Evolutionary conservation across 1,140 invertebrate species (phyloP).

Genomic region (Ceratosolen fusciceps): DNA sequence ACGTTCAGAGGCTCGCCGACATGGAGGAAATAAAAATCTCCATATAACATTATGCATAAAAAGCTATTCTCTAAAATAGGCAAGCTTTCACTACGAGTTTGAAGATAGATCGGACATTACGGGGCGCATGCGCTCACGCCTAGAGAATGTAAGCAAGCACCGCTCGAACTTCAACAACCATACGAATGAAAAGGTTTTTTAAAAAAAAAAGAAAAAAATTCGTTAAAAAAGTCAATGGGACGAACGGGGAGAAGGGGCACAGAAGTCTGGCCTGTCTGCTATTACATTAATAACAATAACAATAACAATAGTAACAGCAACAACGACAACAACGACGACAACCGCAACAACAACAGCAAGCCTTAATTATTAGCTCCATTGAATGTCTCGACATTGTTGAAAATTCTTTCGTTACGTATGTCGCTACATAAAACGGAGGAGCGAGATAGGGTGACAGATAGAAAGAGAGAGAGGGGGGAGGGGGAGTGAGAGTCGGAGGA

Average conservation of each 20-base stretch:
- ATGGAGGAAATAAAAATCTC: too few relatives aligned
- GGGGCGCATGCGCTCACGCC: not conserved
- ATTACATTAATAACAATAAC: too few relatives aligned
- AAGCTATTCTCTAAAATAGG: not conserved
- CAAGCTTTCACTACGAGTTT: not conserved
- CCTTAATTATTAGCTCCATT: too few relatives aligned
- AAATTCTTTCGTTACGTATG: too few relatives aligned
- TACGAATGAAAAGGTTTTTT: not conserved
- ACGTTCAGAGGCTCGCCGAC: too few relatives aligned
- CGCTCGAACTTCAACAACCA: not conserved
- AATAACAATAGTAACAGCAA: too few relatives aligned
- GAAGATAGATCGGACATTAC: not conserved
- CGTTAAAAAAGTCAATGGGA: not conserved
- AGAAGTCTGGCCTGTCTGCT: too few relatives aligned
- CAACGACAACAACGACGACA: too few relatives aligned
- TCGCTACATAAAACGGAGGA: too few relatives aligned
- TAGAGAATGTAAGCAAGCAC: not conserved
- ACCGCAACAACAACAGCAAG: too few relatives aligned
- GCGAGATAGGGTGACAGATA: too few relatives aligned
- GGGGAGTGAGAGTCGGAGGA: not conserved
- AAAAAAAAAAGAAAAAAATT: not conserved
- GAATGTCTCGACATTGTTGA: too few relatives aligned
- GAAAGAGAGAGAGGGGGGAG: not conserved
- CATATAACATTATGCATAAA: not conserved
- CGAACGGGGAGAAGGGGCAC: not conserved